These are phyloP conservation scores for Calonectris borealis DNA, from an alignment of 2,113 vertebrate genomes.

Conservation along the genomic window DNA sequence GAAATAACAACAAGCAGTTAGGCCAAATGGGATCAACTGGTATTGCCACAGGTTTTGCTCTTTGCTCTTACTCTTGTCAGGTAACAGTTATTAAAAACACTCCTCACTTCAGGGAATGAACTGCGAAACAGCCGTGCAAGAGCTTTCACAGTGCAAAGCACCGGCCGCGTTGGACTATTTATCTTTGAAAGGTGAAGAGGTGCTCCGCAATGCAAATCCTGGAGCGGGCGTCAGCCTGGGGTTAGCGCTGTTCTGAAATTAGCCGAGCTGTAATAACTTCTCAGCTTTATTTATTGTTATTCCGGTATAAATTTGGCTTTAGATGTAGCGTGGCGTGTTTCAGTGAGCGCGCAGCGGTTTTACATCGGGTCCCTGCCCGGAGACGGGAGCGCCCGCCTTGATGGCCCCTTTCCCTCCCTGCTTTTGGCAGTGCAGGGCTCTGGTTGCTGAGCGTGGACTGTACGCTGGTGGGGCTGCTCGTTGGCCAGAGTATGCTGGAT, in stretches of 20 bases:
- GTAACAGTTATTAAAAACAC: constrained; percentile 8
- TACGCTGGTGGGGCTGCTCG: background rate
- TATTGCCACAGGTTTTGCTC: constrained; percentile 34
- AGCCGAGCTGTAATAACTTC: background rate
- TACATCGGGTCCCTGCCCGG: background rate
- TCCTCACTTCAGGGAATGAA: background rate
- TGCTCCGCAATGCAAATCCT: background rate
- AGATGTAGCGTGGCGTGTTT: background rate
- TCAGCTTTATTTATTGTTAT: background rate
- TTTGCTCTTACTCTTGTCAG: background rate
- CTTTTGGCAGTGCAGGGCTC: background rate
- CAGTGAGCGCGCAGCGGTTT: fast-evolving
- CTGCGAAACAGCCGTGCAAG: background rate
- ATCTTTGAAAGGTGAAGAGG: background rate
- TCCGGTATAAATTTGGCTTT: background rate
- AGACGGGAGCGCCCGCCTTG: fast-evolving
- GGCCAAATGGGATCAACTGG: background rate
- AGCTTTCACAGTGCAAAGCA: background rate
- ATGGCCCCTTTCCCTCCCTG: fast-evolving
- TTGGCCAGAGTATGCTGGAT: fast-evolving
- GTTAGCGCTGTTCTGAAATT: background rate
- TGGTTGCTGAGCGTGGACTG: background rate
- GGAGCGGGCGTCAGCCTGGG: background rate
- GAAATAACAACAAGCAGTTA: constrained; percentile 13
- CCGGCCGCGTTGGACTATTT: fast-evolving